Conservation (phyloP, 2,888 invertebrate genomes). For the Rhaphigaster nebulosa region DNA sequence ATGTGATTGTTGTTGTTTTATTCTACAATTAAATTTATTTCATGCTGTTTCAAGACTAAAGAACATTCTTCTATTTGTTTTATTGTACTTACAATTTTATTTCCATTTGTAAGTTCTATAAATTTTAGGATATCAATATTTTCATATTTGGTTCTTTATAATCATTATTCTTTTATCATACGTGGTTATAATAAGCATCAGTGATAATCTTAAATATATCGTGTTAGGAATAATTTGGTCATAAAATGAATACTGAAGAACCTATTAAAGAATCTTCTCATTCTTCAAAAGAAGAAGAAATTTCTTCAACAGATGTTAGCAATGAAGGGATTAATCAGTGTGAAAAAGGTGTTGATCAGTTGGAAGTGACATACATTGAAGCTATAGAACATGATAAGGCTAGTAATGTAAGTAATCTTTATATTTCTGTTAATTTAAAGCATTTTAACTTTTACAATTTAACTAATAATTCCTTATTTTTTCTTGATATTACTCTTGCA, state of each 20-base stretch:
- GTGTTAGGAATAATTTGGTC: background rate
- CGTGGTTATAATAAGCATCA: background rate
- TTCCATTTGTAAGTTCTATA: constrained; percentile 1
- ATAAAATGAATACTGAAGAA: background rate
- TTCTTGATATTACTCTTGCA: too few species aligned
- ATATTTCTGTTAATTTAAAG: background rate
- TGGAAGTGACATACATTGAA: background rate
- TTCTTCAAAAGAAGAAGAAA: background rate
- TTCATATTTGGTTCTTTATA: background rate
- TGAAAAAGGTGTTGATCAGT: background rate
- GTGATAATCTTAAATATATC: background rate
- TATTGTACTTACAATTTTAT: background rate
- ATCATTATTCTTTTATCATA: background rate
- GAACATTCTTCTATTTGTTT: background rate
- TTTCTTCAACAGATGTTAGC: background rate
- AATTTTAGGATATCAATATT: background rate
- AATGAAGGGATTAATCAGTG: background rate
- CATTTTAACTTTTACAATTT: too few species aligned
- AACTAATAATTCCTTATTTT: background rate
- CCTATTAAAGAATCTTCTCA: background rate
- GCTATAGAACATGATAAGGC: background rate
- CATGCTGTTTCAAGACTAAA: background rate
- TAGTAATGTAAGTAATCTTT: background rate
- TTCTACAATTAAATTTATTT: background rate
- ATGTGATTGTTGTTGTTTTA: background rate